Evolutionary conservation across 1,140 invertebrate genomes (phyloP), one percentile per base, ranked within the genome.

Genomic region (Adelges cooleyi): DNA sequence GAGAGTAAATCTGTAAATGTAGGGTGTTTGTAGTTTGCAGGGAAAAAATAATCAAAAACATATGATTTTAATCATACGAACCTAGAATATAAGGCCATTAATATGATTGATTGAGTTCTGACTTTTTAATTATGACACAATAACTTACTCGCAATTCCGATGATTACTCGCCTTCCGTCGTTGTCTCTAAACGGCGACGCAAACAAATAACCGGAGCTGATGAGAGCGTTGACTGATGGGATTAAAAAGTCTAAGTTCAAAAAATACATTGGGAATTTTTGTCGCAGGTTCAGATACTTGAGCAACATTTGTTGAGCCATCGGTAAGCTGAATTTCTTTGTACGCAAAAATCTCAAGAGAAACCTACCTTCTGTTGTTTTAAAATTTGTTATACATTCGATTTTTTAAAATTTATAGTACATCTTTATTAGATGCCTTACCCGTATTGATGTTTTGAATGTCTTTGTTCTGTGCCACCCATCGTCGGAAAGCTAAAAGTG

Each of bases 261-360:
- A 71, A 82, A 84, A 68, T 82, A 78, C 66, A 80, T 77, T 9
- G 79, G 78, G 69, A 84, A 85, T 22, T 77, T 80, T 70, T 83
- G 81, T 38, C 85, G 78, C 54, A 90, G 79, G 70, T 84, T 84
- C 52, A 91, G 78, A 73, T 90, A 92, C 71, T 89, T 90, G 10
- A 90, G 76, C 9, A 92, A 71, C 10, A 82, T 84, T 70, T 87
- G 82, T 71, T 90, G 83, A 0, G 89, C 84, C 80, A 89, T 82
- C 1, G 84, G 84, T 17, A 92, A 78, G 69, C 84, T 85, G 76
- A 84, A 90, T 73, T 90, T 90, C 72, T 88, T 86, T 44, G 82
- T 80, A 2, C 87, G 78, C 50, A 90, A 76, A 71, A 90, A 91
- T 40, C 87, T 77, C 38, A 90, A 74, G 65, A 90, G 76, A 73